Evolutionary conservation across 2,888 invertebrate species (phyloP), one percentile per base, ranked within the genome.

Genomic region (Chymomyza amoena): DNA sequence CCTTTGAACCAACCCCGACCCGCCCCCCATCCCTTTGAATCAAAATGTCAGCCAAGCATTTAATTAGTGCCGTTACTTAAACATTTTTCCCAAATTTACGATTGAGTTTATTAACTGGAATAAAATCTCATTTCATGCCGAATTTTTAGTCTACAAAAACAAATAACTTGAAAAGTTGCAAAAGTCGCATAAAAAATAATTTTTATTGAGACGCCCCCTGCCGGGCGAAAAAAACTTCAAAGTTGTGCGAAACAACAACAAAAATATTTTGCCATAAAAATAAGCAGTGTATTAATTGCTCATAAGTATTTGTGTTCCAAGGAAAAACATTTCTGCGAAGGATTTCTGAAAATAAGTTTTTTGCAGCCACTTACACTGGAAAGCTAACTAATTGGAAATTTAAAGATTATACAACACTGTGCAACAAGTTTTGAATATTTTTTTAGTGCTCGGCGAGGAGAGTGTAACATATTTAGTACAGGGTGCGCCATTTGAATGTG

Each of bases 41-140:
- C n/a, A 54, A 54, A 54, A 54, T 18, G 54, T 54, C 54, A 54
- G 16, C 54, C 15, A n/a, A 54, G 54, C 54, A 61, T 68, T 62
- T 68, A 68, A 68, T 68, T 60, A 60, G 66, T 59, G 50, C 51
- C 66, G 66, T 66, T 60, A 66, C 50, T 66, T 45, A 52, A 28
- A 64, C 61, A 56, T 57, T 69, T 62, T 57, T 61, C 45, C 45
- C 56, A 62, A 57, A 61, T 61, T 69, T 69, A 61, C 69, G 61
- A 66, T 56, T 69, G 61, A 66, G 65, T 69, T 69, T 64, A 69
- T 69, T 69, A 56, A 64, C 69, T 50, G 69, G 65, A 69, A 69
- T 57, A 64, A 62, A 65, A 65, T 69, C 52, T 57, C 64, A 64
- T 68, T 68, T 64, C 16, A 52, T 57, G 64, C 45, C 60, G 20